Evolutionary conservation across 2,888 invertebrate species (phyloP), one percentile per base, ranked within the genome.

Genomic region (Phyto melanocephala): DNA sequence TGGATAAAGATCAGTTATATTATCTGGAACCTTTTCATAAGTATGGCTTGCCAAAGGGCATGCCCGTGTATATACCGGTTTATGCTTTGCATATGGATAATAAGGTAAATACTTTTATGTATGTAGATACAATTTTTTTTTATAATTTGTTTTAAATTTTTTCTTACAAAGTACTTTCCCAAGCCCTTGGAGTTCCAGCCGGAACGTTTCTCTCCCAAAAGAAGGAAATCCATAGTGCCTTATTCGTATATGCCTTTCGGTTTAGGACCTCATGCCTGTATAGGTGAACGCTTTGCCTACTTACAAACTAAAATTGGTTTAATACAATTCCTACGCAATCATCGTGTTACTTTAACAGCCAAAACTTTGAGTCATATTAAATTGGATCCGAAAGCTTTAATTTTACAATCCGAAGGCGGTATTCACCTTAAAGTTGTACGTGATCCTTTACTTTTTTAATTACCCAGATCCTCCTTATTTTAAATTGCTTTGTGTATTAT

Each of bases 201-300:
- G 1, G 91, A 92, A 76, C 87, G 92, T 20, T 92, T 92, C 84
- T 88, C 91, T 0, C 22, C 87, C 5, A 86, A 87, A 52, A 91
- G 91, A 47, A 89, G 89, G 1, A 85, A 87, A n/a, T 85, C 86
- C 3, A 87, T 90, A 37, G 85, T 81, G 2, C 89, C 91, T 1
- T 91, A 89, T 56, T 88, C 90, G 3, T 91, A 90, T 81, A 87
- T 92, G 86, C 91, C 91, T 22, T 92, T 91, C 58, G 91, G 91
- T 8, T 82, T 88, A 47, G 91, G 92, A 28, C 91, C 90, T 10
- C 91, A 90, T 67, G 89, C 87, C 50, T 91, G 92, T 77, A 91
- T 92, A 74, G 91, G 91, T 0, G 91, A 91, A 85, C 89, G 92
- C 2, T 90, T 91, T 75, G 90, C 89, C 0, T 83, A 89, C 52